phyloP scores from a whole-genome alignment of 2,888 invertebrate genomes.

The Taphrorychus bicolor region DNA sequence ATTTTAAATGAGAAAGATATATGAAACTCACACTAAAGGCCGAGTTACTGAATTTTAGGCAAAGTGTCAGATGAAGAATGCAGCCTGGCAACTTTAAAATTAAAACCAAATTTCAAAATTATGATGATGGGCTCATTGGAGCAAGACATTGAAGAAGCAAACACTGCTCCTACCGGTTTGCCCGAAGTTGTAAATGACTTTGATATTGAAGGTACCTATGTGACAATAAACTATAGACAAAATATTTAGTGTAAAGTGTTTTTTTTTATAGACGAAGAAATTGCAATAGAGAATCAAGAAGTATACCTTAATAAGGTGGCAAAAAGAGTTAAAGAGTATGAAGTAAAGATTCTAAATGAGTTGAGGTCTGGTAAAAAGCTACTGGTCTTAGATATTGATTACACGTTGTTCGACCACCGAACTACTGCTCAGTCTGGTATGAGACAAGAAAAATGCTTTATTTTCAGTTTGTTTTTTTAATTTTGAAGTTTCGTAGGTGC shows the following conservation, averaged over 20 bases:
- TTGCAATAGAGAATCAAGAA: slow-evolving; percentile 70
- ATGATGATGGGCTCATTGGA: slow-evolving; percentile 98
- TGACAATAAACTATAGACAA: neutral
- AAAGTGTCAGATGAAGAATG: slow-evolving; percentile 84
- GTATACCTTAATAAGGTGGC: slow-evolving; percentile 82
- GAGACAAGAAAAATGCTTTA: neutral
- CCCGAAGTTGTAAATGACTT: slow-evolving; percentile 92
- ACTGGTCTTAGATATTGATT: slow-evolving; percentile 94
- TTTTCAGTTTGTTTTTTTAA: neutral
- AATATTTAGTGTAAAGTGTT: neutral
- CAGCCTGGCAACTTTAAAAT: slow-evolving; percentile 74
- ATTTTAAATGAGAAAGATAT: too few relatives aligned
- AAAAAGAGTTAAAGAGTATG: slow-evolving; percentile 82
- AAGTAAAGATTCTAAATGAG: slow-evolving; percentile 81
- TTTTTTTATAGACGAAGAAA: slow-evolving; percentile 71
- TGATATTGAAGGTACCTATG: slow-evolving; percentile 72
- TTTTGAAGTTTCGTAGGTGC: slow-evolving; percentile 48
- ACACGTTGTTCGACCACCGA: slow-evolving; percentile 94
- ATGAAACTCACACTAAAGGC: neutral
- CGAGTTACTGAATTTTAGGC: slow-evolving; percentile 62
- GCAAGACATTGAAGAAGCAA: slow-evolving; percentile 86
- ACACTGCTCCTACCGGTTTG: slow-evolving; percentile 78
- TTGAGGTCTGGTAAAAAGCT: slow-evolving; percentile 87
- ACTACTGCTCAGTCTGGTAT: slow-evolving; percentile 85
- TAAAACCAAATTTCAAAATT: slow-evolving; percentile 88